phyloP scores from a whole-genome alignment of 2,113 vertebrate species.

The Scolopax mira region DNA sequence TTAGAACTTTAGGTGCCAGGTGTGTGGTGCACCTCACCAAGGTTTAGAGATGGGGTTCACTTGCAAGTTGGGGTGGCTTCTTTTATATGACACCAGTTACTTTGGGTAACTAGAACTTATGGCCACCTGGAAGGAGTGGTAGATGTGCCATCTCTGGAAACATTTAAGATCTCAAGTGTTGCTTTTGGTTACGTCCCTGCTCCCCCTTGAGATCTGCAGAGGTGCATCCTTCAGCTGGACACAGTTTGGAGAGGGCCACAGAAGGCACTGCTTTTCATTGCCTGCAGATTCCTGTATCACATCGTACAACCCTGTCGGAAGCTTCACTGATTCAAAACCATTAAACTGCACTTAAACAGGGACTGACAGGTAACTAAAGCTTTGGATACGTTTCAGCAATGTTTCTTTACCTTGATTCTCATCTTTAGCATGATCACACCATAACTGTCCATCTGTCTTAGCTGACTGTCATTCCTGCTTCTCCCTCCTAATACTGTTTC shows the following conservation, averaged over 20 bases:
- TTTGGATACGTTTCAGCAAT: not conserved
- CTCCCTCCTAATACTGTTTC: not conserved
- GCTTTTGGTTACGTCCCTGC: not conserved
- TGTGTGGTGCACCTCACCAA: rapidly evolving
- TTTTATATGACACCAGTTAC: not conserved
- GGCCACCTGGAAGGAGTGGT: not conserved
- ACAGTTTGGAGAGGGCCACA: not conserved
- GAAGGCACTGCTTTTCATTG: not conserved
- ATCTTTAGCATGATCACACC: not conserved
- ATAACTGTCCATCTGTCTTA: not conserved
- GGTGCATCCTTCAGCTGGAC: not conserved
- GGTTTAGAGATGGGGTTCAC: not conserved
- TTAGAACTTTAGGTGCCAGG: rapidly evolving
- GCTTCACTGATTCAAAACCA: not conserved
- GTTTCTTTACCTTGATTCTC: not conserved
- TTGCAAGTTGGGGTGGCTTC: not conserved
- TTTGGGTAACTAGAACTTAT: not conserved
- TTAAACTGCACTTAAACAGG: not conserved
- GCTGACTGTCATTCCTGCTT: not conserved
- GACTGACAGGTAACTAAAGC: not conserved
- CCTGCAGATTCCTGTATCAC: not conserved
- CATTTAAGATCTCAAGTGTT: not conserved
- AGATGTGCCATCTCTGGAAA: not conserved
- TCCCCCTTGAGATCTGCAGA: not conserved
- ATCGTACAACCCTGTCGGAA: not conserved